Evolutionary conservation across 2,113 vertebrate genomes (phyloP), one percentile per base, ranked within the genome.

Genomic region (Sardina pilchardus): DNA sequence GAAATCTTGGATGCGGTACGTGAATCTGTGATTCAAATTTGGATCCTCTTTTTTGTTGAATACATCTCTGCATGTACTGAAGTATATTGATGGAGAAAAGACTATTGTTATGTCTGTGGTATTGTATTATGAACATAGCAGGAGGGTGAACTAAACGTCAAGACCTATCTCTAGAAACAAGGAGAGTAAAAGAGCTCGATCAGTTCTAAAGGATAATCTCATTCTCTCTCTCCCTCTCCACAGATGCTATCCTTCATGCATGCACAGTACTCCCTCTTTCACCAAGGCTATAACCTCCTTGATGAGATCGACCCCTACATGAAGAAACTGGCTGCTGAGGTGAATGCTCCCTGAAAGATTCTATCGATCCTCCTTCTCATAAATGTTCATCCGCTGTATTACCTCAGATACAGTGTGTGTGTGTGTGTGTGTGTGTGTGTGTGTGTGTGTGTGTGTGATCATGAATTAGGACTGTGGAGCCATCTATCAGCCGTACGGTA

Each of bases 161-260:
- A 78, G 0, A 78, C 30, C 24, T 36, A 1, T 36, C 17, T 12
- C 30, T 36, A 78, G 71, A 78, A 78, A 78, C 63, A 59, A 21
- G 56, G 56, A 59, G 17, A 59, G n/a, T 59, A 30, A n/a, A 71
- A 30, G 63, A 30, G 6, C 63, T 71, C 26, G 26, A 71, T 71
- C n/a, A 71, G 10, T 34, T 36, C 26, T 36, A 6, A 67, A 67
- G 42, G 17, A 39, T 48, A 43, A 30, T 80, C 44, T 44, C 36
- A 26, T 47, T 5, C 42, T 43, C 71, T 10, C 16, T 53, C 9
- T 83, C 7, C 56, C 48, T 50, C 63, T 48, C 0, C n/a, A 0
- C 95, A 99, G 98, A 99, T 99, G 97, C 90, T 99, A 91, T 99
- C 98, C 0, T 99, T 97, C 93, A 99, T 99, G 98, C 97, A 98